A percentile compares a stretch with the other conserved stretches of the same genome.
phyloP scores from a whole-genome alignment of 2,113 vertebrate species.

The Chelonoidis abingdonii region DNA sequence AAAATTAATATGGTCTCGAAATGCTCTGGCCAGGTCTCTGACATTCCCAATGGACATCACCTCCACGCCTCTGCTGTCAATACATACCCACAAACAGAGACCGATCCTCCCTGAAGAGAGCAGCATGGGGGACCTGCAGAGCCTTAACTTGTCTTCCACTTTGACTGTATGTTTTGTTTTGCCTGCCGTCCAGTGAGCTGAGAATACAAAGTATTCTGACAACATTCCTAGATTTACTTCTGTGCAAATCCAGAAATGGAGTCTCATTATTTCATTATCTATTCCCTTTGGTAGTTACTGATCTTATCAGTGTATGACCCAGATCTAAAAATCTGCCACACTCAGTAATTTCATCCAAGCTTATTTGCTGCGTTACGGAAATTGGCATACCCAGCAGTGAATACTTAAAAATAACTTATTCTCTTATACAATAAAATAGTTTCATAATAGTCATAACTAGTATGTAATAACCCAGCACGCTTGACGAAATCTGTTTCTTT shows the following conservation, averaged over 20 bases:
- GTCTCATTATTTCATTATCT: background rate
- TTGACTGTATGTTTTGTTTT: background rate
- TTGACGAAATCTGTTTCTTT: background rate
- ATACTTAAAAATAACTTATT: background rate
- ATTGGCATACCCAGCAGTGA: background rate
- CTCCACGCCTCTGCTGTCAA: background rate
- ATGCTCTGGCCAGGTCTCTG: background rate
- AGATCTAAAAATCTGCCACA: background rate
- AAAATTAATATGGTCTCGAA: background rate
- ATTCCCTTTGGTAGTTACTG: background rate
- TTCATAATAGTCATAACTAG: background rate
- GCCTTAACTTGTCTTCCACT: background rate
- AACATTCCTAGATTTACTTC: background rate
- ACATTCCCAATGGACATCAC: background rate
- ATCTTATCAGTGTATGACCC: background rate
- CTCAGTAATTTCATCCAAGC: background rate
- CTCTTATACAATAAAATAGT: background rate
- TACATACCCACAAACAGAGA: background rate
- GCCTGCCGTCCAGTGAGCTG: background rate
- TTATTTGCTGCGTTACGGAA: background rate
- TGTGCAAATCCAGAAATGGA: background rate
- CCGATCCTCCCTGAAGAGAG: fast-evolving
- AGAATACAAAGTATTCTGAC: background rate
- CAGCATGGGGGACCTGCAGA: fast-evolving
- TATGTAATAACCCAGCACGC: background rate